A percentile compares a stretch with the other conserved stretches of the same genome.
phyloP scores from a whole-genome alignment of 2,113 vertebrate genomes.

The Acrocephalus arundinaceus region DNA sequence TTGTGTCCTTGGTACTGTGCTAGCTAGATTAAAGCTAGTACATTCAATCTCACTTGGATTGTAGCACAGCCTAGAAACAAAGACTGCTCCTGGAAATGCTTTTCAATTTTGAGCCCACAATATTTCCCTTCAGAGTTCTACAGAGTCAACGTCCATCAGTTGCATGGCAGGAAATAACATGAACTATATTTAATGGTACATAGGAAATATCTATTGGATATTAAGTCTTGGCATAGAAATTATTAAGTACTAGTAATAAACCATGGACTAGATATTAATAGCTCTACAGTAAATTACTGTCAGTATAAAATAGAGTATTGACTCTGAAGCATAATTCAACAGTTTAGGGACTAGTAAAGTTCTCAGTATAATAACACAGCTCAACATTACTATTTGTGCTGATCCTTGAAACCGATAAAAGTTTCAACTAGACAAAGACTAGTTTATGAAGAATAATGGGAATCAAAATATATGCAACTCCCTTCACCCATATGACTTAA shows the following conservation, averaged over 20 bases:
- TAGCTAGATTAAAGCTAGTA: background rate
- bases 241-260: background rate
- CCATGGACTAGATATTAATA: background rate
- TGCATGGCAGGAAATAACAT: background rate
- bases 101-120: background rate
- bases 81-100: background rate
- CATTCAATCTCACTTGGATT: background rate
- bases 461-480: background rate
- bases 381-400: background rate
- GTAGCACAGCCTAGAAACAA: background rate
- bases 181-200: background rate
- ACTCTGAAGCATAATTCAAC: background rate
- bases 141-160: background rate
- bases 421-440: background rate
- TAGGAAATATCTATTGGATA: background rate
- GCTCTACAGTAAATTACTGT: background rate
- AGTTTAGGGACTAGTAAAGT: background rate
- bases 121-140: background rate
- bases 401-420: background rate
- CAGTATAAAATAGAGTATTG: background rate
- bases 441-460: background rate
- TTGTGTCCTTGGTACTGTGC: background rate
- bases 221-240: background rate
- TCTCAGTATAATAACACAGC: background rate
- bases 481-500: background rate